Percentiles rank a stretch among this genome's conserved stretches.
phyloP scores from a whole-genome alignment of 2,797 vertebrate genomes.

The Rhynchotus rufescens region DNA sequence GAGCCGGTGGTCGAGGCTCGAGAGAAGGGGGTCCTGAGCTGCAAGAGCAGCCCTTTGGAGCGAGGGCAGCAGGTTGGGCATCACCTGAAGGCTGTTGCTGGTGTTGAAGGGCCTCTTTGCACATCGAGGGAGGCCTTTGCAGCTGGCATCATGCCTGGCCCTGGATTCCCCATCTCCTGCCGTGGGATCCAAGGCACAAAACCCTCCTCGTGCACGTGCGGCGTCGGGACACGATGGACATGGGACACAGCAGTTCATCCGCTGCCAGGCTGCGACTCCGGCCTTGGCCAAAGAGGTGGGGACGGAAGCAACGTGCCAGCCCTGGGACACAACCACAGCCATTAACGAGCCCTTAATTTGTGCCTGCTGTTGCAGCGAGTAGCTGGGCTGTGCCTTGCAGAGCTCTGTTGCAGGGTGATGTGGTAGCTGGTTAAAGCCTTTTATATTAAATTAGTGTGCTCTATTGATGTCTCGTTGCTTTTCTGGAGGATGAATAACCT shows the following conservation, averaged over 20 bases:
- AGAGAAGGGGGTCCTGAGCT: neutral
- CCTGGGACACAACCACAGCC: neutral
- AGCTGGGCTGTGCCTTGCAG: neutral
- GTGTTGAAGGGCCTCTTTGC: neutral
- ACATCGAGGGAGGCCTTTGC: no score
- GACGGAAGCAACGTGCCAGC: fast-evolving
- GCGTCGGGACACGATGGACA: neutral
- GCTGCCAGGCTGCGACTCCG: neutral
- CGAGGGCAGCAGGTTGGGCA: neutral
- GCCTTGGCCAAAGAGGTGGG: fast-evolving
- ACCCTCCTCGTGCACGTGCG: neutral
- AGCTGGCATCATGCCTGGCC: neutral
- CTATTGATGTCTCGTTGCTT: neutral
- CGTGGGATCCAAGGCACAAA: neutral
- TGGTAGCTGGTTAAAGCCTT: neutral
- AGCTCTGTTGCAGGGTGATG: neutral
- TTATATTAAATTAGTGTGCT: neutral
- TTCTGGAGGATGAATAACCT: neutral
- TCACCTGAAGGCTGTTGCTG: no score
- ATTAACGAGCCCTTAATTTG: neutral
- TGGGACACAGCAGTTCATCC: neutral
- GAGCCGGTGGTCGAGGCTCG: no score
- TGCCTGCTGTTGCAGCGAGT: fast-evolving
- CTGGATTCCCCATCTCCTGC: neutral
- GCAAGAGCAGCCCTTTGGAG: neutral